phyloP scores from a whole-genome alignment of 1,140 invertebrate species.

The Drosophila kohkoa region DNA sequence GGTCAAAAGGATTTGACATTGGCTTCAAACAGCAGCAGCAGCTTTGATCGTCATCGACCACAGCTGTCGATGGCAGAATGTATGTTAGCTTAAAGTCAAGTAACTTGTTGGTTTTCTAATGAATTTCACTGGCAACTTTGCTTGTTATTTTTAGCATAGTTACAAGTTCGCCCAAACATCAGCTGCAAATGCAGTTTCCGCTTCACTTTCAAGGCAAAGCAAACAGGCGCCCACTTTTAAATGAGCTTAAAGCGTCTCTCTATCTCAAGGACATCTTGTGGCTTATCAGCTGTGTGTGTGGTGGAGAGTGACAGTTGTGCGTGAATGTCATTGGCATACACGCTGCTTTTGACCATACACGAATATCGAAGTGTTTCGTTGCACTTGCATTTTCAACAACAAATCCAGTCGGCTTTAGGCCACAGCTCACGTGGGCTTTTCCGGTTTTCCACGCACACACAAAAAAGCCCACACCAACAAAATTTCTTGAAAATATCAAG shows the following conservation, averaged over 20 bases:
- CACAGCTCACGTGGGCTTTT: slow-evolving; percentile 66
- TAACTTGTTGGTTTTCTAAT: no score
- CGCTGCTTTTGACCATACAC: slow-evolving; percentile 9
- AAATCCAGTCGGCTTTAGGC: slow-evolving; percentile 13
- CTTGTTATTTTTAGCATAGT: not conserved
- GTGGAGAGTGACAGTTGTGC: slow-evolving; percentile 36
- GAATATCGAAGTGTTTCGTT: slow-evolving; percentile 22
- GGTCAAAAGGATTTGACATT: no score
- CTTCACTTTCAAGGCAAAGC: slow-evolving; percentile 51
- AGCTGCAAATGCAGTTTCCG: slow-evolving; percentile 23
- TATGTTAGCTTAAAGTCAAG: no score
- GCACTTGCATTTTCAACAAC: slow-evolving; percentile 71
- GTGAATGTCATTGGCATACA: slow-evolving; percentile 66
- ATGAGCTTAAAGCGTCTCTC: not conserved
- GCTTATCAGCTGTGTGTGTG: slow-evolving; percentile 51
- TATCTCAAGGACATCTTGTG: slow-evolving; percentile 64
- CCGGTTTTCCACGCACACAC: slow-evolving; percentile 68
- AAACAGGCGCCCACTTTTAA: slow-evolving; percentile 8
- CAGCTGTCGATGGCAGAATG: no score
- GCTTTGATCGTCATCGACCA: no score
- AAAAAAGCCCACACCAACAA: slow-evolving; percentile 35
- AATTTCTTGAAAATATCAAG: slow-evolving; percentile 31
- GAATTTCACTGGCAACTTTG: not conserved
- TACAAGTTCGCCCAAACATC: not conserved
- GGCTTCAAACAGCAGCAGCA: no score